phyloP scores from a whole-genome alignment of 2,113 vertebrate species.

The Psittacus erithacus region DNA sequence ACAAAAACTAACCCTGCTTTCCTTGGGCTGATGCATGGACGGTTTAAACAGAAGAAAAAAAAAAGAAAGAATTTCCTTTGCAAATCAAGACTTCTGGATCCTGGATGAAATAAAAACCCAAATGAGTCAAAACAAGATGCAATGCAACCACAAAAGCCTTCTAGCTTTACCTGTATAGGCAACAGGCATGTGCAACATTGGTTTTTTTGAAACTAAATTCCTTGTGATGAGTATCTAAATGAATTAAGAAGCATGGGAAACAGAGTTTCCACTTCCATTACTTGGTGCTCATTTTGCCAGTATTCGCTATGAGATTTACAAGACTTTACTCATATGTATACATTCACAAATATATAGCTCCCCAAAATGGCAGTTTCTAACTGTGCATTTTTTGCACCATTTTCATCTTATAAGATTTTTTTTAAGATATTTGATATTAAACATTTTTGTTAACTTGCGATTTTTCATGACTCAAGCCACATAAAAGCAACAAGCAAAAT shows the following conservation, averaged over 20 bases:
- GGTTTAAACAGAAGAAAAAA: background rate
- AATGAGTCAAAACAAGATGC: background rate
- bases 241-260: background rate
- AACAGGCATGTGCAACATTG: background rate
- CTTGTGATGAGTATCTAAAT: background rate
- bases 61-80: background rate
- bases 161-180: background rate
- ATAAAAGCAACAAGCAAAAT: background rate
- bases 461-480: background rate
- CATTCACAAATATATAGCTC: background rate
- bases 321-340: fast-evolving
- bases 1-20: background rate
- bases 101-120: background rate
- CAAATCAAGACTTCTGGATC: background rate
- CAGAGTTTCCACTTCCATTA: background rate
- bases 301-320: background rate
- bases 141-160: background rate
- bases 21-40: background rate
- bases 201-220: background rate
- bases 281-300: background rate
- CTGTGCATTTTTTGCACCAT: background rate
- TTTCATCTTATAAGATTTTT: background rate
- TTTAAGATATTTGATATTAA: background rate
- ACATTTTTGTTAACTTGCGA: background rate
- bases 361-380: background rate